Base-by-base conservation (phyloP, 2,113 vertebrate species). In the Chlorodrepanis virens region DNA sequence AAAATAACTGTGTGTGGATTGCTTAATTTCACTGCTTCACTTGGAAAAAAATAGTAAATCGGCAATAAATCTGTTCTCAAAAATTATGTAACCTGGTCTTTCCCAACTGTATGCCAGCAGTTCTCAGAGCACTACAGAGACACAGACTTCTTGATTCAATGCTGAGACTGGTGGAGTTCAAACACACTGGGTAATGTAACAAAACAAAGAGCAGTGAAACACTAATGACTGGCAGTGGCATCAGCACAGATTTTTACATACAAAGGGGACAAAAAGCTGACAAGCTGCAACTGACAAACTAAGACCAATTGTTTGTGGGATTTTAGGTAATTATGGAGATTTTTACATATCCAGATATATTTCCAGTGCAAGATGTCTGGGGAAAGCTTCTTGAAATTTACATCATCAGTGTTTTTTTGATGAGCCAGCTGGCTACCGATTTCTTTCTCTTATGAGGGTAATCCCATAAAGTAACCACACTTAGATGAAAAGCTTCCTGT, bases 131-230 rank as follows among this genome's bases (percentile, higher is more conserved):
- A 13, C 94, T 94, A 71, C 70, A 90, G 71, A 79, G 76, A 92
- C 53, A 94, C 52, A 70, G 65, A 47, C 40, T 95, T 83, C 95
- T 95, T 96, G 90, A 96, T 92, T 96, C 87, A 94, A 92, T 80
- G 72, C 65, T 11, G 27, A 68, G 69, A 25, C 63, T 94, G 72
- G 49, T 87, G 74, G 39, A 90, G 93, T 85, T 96, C 83, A 94
- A 68, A 82, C 54, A 91, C 3, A 12, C 75, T 71, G 74, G 68
- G 83, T 90, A 83, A 74, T 67, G n/a, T 65, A 96, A 81, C 69
- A 82, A 96, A 96, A 93, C 37, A 86, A 96, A 87, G 14, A 86
- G 49, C 42, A 85, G 33, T 65, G 96, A 88, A 95, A 25, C 28
- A 69, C 71, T 75, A 64, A 84, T n/a, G 68, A 75, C 40, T 70